Evolutionary conservation across 1,140 invertebrate species (phyloP), one percentile per base, ranked within the genome.

Genomic region (Sogatella furcifera): DNA sequence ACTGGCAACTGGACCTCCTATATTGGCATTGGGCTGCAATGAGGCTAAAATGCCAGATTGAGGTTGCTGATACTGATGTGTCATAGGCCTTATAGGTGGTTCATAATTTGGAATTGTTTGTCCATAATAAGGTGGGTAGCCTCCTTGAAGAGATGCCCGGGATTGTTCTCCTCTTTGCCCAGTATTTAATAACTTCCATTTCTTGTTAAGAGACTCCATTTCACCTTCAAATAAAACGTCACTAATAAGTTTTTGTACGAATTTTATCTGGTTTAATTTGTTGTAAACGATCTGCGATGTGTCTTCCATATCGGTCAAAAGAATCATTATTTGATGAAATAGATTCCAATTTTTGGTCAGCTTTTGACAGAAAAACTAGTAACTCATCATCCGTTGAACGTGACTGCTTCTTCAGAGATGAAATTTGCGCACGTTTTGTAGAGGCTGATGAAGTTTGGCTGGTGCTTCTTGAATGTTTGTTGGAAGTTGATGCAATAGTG

Each of bases 221-320:
- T 63, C 52, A 24, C 43, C 59, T 46, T 63, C 49, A 55, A 63
- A 63, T 52, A 63, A 42, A 46, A 61, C 62, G 49, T 63, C 52
- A 8, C 11, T 34, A 19, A 63, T 60, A 14, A 63, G 22, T 61
- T 63, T 63, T 44, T 63, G 49, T 17, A 49, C 58, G 55, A 63
- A 62, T 58, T 34, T 63, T 13, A 34, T 52, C 15, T 63, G n/a
- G 60, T 24, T 55, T 52, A 53, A 42, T 63, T 54, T 19, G 59
- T 52, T n/a, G 54, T 41, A 54, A 28, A 28, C 24, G 24, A 28
- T 28, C 24, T 28, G 24, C 6, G 24, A 28, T 28, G 24, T 63
- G 62, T 63, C 60, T 63, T 13, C 59, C 59, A 41, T 54, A 63
- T 43, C 22, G 46, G 49, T 63, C 59, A 49, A 28, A 53, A 21